phyloP scores from a whole-genome alignment of 2,888 invertebrate species.

The Archips xylosteana region DNA sequence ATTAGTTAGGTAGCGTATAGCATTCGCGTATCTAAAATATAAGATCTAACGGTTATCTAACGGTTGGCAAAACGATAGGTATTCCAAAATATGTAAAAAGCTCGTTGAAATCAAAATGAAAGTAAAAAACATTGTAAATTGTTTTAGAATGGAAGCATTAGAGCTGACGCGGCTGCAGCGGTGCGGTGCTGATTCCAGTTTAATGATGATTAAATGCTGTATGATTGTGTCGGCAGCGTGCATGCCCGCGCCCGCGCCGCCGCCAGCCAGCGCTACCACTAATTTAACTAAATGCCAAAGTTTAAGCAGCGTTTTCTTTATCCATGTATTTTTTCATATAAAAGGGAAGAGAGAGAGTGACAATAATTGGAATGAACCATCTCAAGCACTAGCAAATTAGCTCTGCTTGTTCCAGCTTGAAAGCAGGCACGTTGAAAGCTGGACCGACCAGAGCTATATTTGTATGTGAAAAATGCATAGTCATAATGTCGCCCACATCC shows the following conservation, averaged over 20 bases:
- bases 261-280: constrained; percentile 44
- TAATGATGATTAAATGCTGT: constrained; percentile 84
- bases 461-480: constrained; percentile 52
- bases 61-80: background rate
- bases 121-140: constrained; percentile 70
- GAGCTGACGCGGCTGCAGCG: constrained; percentile 73
- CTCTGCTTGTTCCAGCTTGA: no score
- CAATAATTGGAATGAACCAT: background rate
- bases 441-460: no score
- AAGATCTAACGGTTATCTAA: background rate
- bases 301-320: background rate
- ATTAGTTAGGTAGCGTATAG: no score
- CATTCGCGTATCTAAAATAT: no score
- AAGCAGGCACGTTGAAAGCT: no score
- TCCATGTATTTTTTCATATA: background rate
- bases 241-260: constrained; percentile 50
- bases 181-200: constrained; percentile 76
- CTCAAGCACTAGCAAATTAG: background rate
- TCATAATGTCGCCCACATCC: constrained; percentile 70
- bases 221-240: constrained; percentile 75
- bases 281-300: constrained; percentile 16
- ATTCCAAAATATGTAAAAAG: constrained; percentile 52
- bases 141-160: constrained; percentile 52
- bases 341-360: background rate
- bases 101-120: constrained; percentile 28